phyloP scores from a whole-genome alignment of 2,113 vertebrate species.

The Anseranas semipalmata region DNA sequence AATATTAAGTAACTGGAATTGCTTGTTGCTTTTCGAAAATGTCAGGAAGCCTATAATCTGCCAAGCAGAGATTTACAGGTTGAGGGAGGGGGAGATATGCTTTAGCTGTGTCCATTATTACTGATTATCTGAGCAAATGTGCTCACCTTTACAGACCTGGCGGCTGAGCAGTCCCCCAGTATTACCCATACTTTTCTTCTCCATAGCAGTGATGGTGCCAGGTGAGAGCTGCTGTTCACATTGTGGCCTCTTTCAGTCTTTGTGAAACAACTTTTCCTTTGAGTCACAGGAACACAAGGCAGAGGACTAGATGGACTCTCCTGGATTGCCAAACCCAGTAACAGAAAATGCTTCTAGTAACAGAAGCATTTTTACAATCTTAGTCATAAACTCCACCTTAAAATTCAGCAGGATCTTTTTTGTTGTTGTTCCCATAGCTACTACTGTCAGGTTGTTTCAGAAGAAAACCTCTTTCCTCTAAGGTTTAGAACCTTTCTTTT shows the following conservation, averaged over 20 bases:
- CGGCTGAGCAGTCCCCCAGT: background rate
- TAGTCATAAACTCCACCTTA: background rate
- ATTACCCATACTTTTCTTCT: background rate
- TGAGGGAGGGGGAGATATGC: fast-evolving
- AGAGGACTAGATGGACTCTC: background rate
- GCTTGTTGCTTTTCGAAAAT: background rate
- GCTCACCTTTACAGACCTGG: background rate
- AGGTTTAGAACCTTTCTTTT: background rate
- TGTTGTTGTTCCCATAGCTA: background rate
- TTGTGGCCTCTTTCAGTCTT: background rate
- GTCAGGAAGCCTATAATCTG: background rate
- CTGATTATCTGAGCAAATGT: background rate
- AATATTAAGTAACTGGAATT: background rate
- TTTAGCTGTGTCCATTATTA: background rate
- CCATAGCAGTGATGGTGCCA: background rate
- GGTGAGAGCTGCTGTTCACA: background rate
- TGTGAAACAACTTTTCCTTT: background rate
- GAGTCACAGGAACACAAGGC: background rate
- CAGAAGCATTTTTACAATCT: background rate
- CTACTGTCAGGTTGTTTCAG: background rate
- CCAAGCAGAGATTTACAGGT: background rate
- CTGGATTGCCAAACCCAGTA: background rate
- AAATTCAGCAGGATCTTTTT: background rate
- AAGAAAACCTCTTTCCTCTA: background rate
- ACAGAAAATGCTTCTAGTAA: background rate